Base-by-base conservation (phyloP, 2,888 invertebrate species). In the Rhogogaster chlorosoma region DNA sequence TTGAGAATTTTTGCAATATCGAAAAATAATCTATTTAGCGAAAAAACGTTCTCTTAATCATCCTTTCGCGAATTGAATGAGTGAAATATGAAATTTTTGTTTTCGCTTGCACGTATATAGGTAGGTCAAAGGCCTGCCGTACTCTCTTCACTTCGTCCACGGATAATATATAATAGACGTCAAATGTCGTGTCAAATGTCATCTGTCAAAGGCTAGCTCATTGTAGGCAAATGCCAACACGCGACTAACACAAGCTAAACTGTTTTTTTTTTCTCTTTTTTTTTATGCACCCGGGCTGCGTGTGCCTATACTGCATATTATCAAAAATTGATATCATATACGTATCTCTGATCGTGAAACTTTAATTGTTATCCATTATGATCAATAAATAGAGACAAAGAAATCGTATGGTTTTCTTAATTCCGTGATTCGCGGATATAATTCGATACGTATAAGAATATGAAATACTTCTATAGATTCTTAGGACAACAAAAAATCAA, bases 141-240 rank as follows among this genome's bases (percentile, higher is more conserved):
- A 22, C 42, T 18, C 80, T 80, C 26, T 3, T 36, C 61, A 61
- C 38, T 57, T 18, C 22, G 80, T 80, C 9, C 15, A 36, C 38
- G 61, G 36, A 26, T 77, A 80, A 61, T 32, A 80, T 32, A 80
- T 80, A 61, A 80, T 61, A 22, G 38, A 61, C 61, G 80, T 80
- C 80, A 80, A 80, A 80, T 80, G 80, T 80, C 80, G 80, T 61
- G 80, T 80, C 80, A 80, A 61, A 80, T 36, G 36, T 80, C 80
- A 80, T 61, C 32, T 61, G 80, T 80, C 80, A 61, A 61, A 80
- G 80, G 80, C 61, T 80, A 80, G 26, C 80, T 80, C 80, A 80
- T 80, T 80, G 80, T 80, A 80, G 80, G 80, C 80, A 80, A 80
- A 80, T 80, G 80, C 61, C 22, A 49, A 49, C 67, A 29, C 26